These are phyloP conservation scores for Bombus fervidus DNA, from an alignment of 1,140 invertebrate genomes.

Conservation along the genomic window DNA sequence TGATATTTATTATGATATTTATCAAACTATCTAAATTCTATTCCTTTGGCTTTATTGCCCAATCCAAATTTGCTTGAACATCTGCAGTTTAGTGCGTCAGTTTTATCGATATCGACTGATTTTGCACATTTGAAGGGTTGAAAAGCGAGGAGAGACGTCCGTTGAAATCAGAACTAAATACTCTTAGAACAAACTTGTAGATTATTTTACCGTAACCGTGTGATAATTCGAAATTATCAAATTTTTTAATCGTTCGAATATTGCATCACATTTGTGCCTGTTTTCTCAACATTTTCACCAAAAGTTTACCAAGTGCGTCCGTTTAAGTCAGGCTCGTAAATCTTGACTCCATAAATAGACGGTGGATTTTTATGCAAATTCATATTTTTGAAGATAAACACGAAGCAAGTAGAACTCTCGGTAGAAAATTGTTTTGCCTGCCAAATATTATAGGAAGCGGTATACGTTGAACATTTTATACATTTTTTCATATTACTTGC, in stretches of 20 bases:
- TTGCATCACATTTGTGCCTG: background rate
- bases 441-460: too few species aligned
- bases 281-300: background rate
- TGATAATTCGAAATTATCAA: conserved; percentile 14
- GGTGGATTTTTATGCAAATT: too few species aligned
- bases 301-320: conserved; percentile 20
- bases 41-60: background rate
- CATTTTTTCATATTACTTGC: too few species aligned
- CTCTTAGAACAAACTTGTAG: conserved; percentile 59
- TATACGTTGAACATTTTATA: too few species aligned
- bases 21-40: background rate
- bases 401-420: too few species aligned
- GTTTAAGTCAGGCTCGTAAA: background rate
- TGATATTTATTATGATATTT: background rate
- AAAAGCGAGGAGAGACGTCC: conserved; percentile 30
- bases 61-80: background rate
- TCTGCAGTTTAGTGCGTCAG: background rate
- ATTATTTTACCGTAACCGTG: conserved; percentile 48
- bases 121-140: background rate
- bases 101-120: too few species aligned
- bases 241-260: conserved; percentile 2
- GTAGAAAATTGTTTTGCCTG: too few species aligned
- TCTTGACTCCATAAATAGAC: too few species aligned
- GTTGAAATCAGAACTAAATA: conserved; percentile 41
- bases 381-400: too few species aligned